A percentile compares a stretch with the other conserved stretches of the same genome.
These are phyloP conservation scores for Desmophyllum pertusum DNA, from an alignment of 92 coral and sea anemone species.

Conservation along the genomic window DNA sequence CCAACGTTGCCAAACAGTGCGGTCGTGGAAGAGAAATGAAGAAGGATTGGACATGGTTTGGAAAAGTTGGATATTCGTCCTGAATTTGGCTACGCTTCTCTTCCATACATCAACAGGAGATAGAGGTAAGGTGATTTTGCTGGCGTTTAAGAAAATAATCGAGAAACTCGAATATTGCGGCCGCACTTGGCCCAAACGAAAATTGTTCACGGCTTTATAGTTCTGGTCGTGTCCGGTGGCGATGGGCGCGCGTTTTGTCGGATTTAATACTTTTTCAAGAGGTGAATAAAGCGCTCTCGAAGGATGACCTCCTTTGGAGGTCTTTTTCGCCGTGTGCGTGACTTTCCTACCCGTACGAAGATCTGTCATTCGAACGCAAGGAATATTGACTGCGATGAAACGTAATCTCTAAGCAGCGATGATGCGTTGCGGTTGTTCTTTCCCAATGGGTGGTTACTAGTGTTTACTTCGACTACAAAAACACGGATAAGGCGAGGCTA, in stretches of 20 bases:
- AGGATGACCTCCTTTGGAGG: conserved; percentile 25
- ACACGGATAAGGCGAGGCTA: conserved; percentile 39
- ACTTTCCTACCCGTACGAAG: conserved; percentile 22
- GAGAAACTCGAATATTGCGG: conserved; percentile 10
- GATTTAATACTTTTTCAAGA: conserved; percentile 14
- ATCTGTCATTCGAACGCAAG: conserved; percentile 42
- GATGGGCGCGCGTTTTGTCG: conserved; percentile 12
- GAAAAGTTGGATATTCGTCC: conserved; percentile 25
- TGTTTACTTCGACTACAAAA: conserved; percentile 39
- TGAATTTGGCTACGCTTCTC: not conserved
- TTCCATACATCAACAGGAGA: conserved; percentile 27
- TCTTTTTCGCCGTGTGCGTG: conserved; percentile 28
- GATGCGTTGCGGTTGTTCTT: conserved; percentile 32
- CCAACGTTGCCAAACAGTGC: conserved; percentile 28
- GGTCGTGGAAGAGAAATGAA: conserved; percentile 20
- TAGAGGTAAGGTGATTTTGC: conserved; percentile 19
- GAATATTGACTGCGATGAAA: conserved; percentile 35
- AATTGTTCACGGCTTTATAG: not conserved
- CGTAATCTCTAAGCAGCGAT: conserved; percentile 33
- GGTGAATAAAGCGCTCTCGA: not conserved
- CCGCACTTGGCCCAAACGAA: not conserved
- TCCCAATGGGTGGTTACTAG: conserved; percentile 42
- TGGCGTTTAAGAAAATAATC: not conserved
- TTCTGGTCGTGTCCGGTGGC: not conserved
- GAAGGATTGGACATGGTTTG: conserved; percentile 5